These are phyloP conservation scores for Megaceryle maxima DNA, from an alignment of 2,113 vertebrate species.

Conservation along the genomic window DNA sequence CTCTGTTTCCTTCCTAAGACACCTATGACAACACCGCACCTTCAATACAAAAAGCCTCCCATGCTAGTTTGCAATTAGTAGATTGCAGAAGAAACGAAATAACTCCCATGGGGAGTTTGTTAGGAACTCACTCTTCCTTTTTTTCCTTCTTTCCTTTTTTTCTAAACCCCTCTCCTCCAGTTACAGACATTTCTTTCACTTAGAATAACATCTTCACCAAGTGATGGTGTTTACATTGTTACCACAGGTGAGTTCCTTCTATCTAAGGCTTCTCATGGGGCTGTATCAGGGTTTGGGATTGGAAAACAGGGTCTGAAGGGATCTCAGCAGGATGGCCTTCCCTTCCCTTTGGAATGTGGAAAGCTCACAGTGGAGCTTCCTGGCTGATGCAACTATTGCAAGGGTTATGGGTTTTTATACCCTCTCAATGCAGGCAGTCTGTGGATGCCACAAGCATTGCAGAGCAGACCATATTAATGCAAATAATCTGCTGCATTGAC, in stretches of 20 bases:
- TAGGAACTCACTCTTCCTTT: not conserved
- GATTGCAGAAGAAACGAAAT: not conserved
- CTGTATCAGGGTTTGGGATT: not conserved
- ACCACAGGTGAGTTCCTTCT: not conserved
- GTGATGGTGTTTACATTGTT: not conserved
- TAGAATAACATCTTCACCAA: not conserved
- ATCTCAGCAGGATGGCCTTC: not conserved
- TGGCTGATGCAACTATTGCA: conserved; percentile 25
- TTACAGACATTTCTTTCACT: not conserved
- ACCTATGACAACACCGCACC: not conserved
- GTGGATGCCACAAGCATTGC: not conserved
- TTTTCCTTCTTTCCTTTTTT: not conserved
- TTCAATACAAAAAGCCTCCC: not conserved
- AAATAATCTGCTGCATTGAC: not conserved
- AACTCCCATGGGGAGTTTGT: not conserved
- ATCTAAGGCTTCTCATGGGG: not conserved
- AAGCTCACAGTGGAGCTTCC: not conserved
- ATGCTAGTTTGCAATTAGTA: not conserved
- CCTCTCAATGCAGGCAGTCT: not conserved
- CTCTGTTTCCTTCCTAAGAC: not conserved
- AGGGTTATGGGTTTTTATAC: not conserved
- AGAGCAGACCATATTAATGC: not conserved
- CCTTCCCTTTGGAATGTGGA: conserved; percentile 34
- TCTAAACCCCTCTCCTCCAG: not conserved
- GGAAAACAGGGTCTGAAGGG: conserved; percentile 22